Conservation (phyloP, 2,888 invertebrate genomes). For the Dioctria rufipes region DNA sequence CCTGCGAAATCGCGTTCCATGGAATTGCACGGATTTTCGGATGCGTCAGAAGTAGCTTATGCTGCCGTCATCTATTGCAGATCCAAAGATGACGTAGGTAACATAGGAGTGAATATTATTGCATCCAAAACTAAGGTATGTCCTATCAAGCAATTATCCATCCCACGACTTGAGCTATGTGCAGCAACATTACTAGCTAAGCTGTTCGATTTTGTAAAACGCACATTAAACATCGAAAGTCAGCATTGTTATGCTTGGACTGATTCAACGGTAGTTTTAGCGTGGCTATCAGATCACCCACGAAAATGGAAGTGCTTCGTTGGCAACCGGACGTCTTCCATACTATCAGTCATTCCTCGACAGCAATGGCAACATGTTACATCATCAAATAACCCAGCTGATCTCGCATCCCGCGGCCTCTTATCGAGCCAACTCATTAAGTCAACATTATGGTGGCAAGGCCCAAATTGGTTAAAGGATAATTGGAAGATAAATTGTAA, state of each 20-base stretch:
- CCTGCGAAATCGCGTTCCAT: too few species aligned
- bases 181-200: conserved; percentile 54
- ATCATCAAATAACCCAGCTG: conserved; percentile 60
- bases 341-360: conserved; percentile 51
- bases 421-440: conserved; percentile 54
- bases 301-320: conserved; percentile 62
- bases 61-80: too few species aligned
- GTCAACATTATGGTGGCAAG: conserved; percentile 60
- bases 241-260: conserved; percentile 57
- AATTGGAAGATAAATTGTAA: too few species aligned
- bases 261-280: conserved; percentile 59
- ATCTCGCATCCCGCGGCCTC: conserved; percentile 59
- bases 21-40: too few species aligned
- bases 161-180: conserved; percentile 58
- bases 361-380: conserved; percentile 60
- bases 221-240: not conserved
- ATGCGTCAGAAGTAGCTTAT: too few species aligned
- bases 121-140: conserved; percentile 56
- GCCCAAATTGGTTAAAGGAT: conserved; percentile 57
- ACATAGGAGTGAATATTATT: conserved; percentile 17
- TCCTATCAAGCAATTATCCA: conserved; percentile 53
- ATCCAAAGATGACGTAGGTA: too few species aligned
- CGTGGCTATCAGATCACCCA: conserved; percentile 60
- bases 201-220: conserved; percentile 23
- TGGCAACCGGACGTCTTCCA: conserved; percentile 60